Evolutionary conservation across 2,888 invertebrate genomes (phyloP), one percentile per base, ranked within the genome.

Genomic region (Ophioninae sp.): DNA sequence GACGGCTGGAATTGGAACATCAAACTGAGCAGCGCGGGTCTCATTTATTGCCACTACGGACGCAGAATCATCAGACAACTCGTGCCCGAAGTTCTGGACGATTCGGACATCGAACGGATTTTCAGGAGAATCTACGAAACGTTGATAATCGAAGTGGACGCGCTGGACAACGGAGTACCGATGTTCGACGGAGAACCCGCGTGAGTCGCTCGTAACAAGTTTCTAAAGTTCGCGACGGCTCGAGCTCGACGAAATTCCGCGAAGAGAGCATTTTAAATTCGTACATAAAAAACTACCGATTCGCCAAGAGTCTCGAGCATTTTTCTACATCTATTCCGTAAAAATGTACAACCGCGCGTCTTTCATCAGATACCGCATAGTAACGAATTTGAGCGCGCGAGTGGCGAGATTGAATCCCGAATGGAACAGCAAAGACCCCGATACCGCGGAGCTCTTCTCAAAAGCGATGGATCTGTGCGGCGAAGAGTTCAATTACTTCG

Each of bases 121-220:
- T 97, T 94, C 89, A 93, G 94, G 85, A 95, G 95, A 91, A 94
- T 99, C 0, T 99, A 99, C 92, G 96, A 97, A 86, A 95, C 95
- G 81, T 97, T 99, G 78, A 95, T 99, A 17, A 96, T 97, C 93
- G 99, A 99, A 94, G 95, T 99, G 82, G 99, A 99, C 93, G 99
- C 97, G 0, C 96, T 99, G 78, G 99, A 99, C 92, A 99, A 99
- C 94, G 99, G 99, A n/a, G 94, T 99, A 0, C 95, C 96, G 0
- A 96, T 97, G 94, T 95, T 95, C 85, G 95, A 96, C 62, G 96
- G 95, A 1, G 95, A 96, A 89, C 96, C 96, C 0, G 69, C 82
- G 89, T 94, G 91, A 86, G 87, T 85, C 0, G 1, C 1, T 1
- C 30, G 30, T 30, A 2, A 30, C 30, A 1, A 30, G 1, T 30